phyloP scores from a whole-genome alignment of 2,113 vertebrate species.

The Bothrops jararaca region DNA sequence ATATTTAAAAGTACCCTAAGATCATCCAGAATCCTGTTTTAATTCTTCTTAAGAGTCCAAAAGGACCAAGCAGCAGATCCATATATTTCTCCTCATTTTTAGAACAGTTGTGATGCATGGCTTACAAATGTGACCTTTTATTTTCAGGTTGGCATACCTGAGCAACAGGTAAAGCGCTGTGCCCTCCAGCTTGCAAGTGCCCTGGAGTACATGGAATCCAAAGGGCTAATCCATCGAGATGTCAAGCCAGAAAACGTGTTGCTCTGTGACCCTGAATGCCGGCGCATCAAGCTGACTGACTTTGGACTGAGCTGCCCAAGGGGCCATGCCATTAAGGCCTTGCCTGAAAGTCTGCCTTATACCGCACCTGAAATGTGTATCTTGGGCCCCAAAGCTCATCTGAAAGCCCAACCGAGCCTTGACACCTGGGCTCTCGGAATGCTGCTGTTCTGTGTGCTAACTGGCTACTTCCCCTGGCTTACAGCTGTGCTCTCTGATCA shows the following conservation, averaged over 20 bases:
- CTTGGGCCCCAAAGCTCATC: conserved; percentile 28
- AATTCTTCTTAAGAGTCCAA: conserved; percentile 61
- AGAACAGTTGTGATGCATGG: not conserved
- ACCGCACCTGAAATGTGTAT: conserved; percentile 79
- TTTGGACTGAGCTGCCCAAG: conserved; percentile 79
- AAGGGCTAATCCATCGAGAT: conserved; percentile 86
- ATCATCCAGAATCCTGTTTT: not conserved
- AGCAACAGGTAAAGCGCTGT: conserved; percentile 77
- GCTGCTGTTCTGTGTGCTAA: conserved; percentile 80
- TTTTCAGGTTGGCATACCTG: conserved; percentile 77
- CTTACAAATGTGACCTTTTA: not conserved
- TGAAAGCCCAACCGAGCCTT: conserved; percentile 76
- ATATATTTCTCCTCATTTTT: too few species aligned
- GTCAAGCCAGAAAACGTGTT: conserved; percentile 90
- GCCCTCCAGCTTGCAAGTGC: conserved; percentile 80
- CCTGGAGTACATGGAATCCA: conserved; percentile 80
- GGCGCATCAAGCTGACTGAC: conserved; percentile 84
- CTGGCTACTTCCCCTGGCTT: conserved; percentile 84
- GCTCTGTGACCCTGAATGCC: conserved; percentile 79
- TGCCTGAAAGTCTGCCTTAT: conserved; percentile 80
- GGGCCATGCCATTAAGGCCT: conserved; percentile 69
- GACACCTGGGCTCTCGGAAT: conserved; percentile 87
- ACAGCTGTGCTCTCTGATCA: conserved; percentile 76
- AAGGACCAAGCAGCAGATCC: not conserved
- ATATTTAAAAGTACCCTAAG: not conserved